Conservation (phyloP, 2,113 vertebrate species). For the Columbina picui region DNA sequence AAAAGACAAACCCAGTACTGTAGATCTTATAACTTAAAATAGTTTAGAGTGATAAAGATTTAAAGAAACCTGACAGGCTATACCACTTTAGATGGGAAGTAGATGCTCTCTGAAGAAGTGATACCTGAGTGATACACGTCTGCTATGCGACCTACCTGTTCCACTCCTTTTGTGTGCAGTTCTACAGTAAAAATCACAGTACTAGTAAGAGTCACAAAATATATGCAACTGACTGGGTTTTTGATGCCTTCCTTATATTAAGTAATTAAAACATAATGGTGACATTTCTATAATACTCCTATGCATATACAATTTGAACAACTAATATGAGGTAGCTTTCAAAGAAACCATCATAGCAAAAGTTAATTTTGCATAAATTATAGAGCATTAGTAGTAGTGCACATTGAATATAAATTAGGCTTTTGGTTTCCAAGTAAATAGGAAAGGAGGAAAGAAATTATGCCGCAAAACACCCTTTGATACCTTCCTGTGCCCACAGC, state of each 20-base stretch:
- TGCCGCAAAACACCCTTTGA: not conserved
- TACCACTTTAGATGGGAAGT: not conserved
- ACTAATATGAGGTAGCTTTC: not conserved
- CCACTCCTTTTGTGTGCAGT: not conserved
- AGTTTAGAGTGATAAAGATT: not conserved
- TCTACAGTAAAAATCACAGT: not conserved
- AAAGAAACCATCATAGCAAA: not conserved
- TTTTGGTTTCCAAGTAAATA: not conserved
- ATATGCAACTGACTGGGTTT: not conserved
- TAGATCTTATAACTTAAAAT: not conserved
- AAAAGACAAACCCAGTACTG: not conserved
- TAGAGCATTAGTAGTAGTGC: not conserved
- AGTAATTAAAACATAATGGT: conserved; percentile 15
- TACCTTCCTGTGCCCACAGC: not conserved
- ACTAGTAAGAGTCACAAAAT: not conserved
- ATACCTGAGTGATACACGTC: not conserved
- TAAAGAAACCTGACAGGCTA: not conserved
- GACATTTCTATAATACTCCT: not conserved
- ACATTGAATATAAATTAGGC: not conserved
- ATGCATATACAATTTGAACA: not conserved
- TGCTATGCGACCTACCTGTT: not conserved
- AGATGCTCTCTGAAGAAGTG: not conserved
- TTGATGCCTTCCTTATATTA: not conserved
- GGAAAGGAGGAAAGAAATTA: not conserved
- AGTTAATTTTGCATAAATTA: conserved; percentile 23